Conservation (phyloP, 1,140 invertebrate species). For the Cheumatopsyche charites region DNA sequence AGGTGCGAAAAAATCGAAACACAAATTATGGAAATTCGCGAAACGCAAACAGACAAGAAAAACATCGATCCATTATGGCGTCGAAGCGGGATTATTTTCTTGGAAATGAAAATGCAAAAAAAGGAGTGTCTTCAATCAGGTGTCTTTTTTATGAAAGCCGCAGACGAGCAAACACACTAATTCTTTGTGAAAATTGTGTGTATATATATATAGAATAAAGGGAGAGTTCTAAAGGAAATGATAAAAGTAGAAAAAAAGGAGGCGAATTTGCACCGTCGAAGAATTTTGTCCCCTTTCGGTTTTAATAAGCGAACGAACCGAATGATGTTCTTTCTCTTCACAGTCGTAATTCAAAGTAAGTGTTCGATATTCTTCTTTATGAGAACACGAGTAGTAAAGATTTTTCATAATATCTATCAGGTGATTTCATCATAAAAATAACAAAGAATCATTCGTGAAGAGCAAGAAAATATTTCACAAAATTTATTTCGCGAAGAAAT, state of each 20-base stretch:
- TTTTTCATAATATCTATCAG: too few relatives aligned
- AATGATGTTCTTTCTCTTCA: neutral
- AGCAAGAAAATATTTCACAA: too few relatives aligned
- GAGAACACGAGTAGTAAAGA: too few relatives aligned
- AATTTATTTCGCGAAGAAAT: too few relatives aligned
- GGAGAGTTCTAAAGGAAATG: too few relatives aligned
- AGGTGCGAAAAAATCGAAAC: neutral
- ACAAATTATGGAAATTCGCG: constrained; percentile 8
- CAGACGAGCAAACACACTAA: constrained; percentile 14
- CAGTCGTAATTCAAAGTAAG: neutral
- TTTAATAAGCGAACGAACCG: constrained; percentile 3
- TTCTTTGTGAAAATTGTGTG: neutral
- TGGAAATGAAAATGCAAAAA: neutral
- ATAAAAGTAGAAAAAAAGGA: neutral
- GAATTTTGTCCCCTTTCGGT: neutral
- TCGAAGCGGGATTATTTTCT: neutral
- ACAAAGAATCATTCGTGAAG: too few relatives aligned
- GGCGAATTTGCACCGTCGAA: neutral
- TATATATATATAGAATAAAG: too few relatives aligned
- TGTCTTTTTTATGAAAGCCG: neutral
- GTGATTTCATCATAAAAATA: too few relatives aligned
- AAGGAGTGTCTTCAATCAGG: constrained; percentile 1
- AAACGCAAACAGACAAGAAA: constrained; percentile 17
- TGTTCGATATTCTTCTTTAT: neutral
- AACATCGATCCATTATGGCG: constrained; percentile 12